Evolutionary conservation across 2,113 vertebrate species (phyloP).

Genomic region (Corvus hawaiiensis): DNA sequence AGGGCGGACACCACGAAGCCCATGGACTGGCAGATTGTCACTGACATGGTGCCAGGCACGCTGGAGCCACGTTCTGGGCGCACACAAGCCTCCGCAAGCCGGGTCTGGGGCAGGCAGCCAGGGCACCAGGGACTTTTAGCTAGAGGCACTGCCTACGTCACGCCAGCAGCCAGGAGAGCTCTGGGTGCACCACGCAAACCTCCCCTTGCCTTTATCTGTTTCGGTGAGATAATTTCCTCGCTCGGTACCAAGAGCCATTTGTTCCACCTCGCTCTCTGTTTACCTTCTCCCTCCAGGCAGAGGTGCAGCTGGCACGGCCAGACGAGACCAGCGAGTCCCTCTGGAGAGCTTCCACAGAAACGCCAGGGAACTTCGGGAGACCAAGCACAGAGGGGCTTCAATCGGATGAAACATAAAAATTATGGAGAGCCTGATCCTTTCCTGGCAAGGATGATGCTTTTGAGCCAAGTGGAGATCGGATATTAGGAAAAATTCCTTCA

Average conservation of each 20-base stretch:
- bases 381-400: background rate
- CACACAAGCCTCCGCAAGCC: background rate
- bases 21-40: slow-evolving; percentile 83
- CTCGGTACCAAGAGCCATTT: slow-evolving; percentile 75
- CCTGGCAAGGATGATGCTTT: background rate
- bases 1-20: slow-evolving; percentile 81
- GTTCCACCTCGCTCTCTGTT: slow-evolving; percentile 69
- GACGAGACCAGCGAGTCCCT: fast-evolving
- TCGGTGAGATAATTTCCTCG: slow-evolving; percentile 66
- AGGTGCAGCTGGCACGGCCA: background rate
- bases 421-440: background rate
- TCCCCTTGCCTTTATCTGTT: slow-evolving; percentile 67
- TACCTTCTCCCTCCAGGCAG: slow-evolving; percentile 66
- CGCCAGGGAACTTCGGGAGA: fast-evolving
- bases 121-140: slow-evolving; percentile 58
- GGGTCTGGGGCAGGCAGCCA: slow-evolving; percentile 18
- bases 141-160: slow-evolving; percentile 63
- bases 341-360: background rate
- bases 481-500: background rate
- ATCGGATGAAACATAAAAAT: background rate
- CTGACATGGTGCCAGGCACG: slow-evolving; percentile 64
- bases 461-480: background rate
- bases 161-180: background rate
- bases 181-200: slow-evolving; percentile 1
- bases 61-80: background rate